Percentiles rank a stretch among this genome's conserved stretches.
These are phyloP conservation scores for Asobara japonica DNA, from an alignment of 1,140 invertebrate species.

Conservation along the genomic window DNA sequence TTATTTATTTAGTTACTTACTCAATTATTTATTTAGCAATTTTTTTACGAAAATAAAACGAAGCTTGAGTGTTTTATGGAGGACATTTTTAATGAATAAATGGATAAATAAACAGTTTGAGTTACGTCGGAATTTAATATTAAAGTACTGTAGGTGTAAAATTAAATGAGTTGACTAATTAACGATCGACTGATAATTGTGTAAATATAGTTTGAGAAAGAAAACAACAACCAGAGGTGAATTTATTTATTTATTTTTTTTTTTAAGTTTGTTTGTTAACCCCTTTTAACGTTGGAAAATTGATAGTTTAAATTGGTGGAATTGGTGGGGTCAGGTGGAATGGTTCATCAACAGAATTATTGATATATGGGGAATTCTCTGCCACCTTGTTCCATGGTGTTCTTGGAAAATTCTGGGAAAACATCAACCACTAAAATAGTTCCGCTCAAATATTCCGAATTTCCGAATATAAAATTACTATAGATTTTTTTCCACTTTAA, in stretches of 20 bases:
- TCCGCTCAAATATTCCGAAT: too few species aligned
- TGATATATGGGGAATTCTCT: too few species aligned
- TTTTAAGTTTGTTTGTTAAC: background rate
- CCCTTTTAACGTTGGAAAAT: background rate
- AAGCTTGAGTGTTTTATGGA: background rate
- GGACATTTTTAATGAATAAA: background rate
- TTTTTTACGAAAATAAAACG: background rate
- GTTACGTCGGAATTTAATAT: background rate
- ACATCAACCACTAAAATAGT: too few species aligned
- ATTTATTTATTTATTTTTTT: background rate
- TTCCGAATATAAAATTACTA: background rate
- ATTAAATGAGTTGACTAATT: background rate
- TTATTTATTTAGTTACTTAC: background rate
- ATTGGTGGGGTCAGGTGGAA: background rate
- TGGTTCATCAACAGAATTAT: too few species aligned
- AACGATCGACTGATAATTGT: constrained; percentile 39
- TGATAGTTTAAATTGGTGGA: background rate
- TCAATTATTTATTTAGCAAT: background rate
- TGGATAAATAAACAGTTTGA: constrained; percentile 1
- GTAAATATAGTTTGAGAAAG: constrained; percentile 41
- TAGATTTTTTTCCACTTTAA: background rate
- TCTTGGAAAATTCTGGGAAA: too few species aligned
- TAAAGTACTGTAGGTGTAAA: background rate
- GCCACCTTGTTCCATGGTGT: too few species aligned
- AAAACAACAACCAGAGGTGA: background rate